These are phyloP conservation scores for Tethya wilhelma DNA, from an alignment of 37 sponge, comb jelly and placozoan genomes.

Conservation along the genomic window DNA sequence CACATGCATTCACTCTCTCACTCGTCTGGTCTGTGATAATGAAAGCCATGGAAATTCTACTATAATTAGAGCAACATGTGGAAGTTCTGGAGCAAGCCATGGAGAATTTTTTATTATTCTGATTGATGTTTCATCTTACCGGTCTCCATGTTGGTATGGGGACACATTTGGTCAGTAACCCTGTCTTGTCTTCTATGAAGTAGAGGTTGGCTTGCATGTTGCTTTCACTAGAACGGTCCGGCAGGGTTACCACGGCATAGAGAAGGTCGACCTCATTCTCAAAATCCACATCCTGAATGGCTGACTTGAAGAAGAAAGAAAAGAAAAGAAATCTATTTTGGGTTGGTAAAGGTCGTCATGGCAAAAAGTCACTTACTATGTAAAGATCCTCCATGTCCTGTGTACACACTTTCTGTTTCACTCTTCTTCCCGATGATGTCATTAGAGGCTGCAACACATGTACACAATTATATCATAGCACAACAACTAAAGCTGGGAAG, in stretches of 20 bases:
- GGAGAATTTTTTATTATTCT: no score
- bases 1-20: no score
- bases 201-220: constrained; percentile 26
- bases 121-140: no score
- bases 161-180: constrained; percentile 38
- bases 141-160: constrained; percentile 66
- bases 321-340: not conserved
- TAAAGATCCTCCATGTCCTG: not conserved
- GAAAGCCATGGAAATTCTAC: no score
- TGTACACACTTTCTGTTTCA: constrained; percentile 11
- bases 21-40: no score
- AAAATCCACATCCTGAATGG: constrained; percentile 70
- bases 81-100: not conserved
- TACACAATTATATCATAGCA: no score
- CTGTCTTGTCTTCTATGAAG: constrained; percentile 70
- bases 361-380: not conserved
- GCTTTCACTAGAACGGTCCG: constrained; percentile 4
- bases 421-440: constrained; percentile 16
- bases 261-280: constrained; percentile 78
- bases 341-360: not conserved
- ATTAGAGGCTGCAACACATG: no score
- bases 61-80: no score
- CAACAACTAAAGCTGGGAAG: no score
- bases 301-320: constrained; percentile 25
- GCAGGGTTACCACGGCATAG: constrained; percentile 68